Evolutionary conservation across 2,888 invertebrate species (phyloP), one percentile per base, ranked within the genome.

Genomic region (Agrilus biguttatus): DNA sequence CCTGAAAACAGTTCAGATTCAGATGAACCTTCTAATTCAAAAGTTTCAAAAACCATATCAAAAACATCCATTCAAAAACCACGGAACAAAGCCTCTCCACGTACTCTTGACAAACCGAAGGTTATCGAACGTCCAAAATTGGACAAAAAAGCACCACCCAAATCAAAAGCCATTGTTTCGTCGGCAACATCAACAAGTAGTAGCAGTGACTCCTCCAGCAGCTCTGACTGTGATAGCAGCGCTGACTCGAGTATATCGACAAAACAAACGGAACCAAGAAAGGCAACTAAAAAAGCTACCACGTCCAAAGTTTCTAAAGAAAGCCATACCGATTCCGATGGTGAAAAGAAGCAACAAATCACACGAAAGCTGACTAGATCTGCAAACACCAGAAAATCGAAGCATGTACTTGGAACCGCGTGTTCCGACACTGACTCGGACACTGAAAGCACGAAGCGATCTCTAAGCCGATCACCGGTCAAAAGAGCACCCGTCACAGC

Each of bases 1-100:
- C 85, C 86, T 0, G 85, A 83, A 51, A 85, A 85, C 50, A 77
- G 77, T 49, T 77, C 78, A n/a, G 78, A 78, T 54, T 77, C 77
- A 49, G 72, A 73, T 46, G 60, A 57, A 40, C 62, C 66, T 14
- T 56, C 63, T 36, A 61, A 66, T 10, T 57, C 65, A 2, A 74
- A 72, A 55, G 47, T 65, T 14, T 62, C 55, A 33, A 70, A 72
- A 51, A 56, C 59, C 35, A 55, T 61, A 41, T 60, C 56, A 33
- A 63, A 53, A 55, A 51, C 61, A 14, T 51, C 59, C 12, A 62
- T 61, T 47, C 61, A 61, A 21, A 57, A 73, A 63, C 62, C 65
- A 23, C 61, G 58, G 57, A 69, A 64, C 23, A 63, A 64, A 51
- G 58, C 63, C n/a, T 51, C 60, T n/a, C 55, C 62, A 2, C 58